Conservation (phyloP, 2,888 invertebrate genomes). For the Oasisia sp. region DNA sequence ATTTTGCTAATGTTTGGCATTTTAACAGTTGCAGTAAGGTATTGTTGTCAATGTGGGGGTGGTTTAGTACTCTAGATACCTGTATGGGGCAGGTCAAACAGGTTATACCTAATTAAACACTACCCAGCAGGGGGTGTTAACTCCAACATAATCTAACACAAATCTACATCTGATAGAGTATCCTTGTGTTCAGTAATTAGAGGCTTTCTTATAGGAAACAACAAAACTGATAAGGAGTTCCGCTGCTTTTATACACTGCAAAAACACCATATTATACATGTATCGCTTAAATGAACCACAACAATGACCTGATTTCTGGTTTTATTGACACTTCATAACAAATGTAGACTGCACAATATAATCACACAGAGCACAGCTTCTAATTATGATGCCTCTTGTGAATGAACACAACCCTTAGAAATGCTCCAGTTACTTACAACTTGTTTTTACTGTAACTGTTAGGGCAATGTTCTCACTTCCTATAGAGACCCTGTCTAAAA, state of each 20-base stretch:
- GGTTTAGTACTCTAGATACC: not conserved
- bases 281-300: not conserved
- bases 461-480: not conserved
- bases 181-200: not conserved
- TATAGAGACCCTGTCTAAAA: no score
- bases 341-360: not conserved
- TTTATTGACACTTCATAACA: not conserved
- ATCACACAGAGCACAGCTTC: not conserved
- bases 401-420: not conserved
- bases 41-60: not conserved
- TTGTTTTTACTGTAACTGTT: not conserved
- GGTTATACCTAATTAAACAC: not conserved
- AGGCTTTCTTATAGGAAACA: not conserved
- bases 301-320: not conserved
- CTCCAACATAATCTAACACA: not conserved
- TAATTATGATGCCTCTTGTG: not conserved
- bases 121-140: not conserved
- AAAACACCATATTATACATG: not conserved
- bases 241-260: not conserved
- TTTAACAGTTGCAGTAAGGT: not conserved
- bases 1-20: not conserved
- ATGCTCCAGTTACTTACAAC: not conserved
- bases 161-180: not conserved
- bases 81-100: not conserved
- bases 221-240: not conserved